Evolutionary conservation across 2,113 vertebrate species (phyloP).

Genomic region (Dicentrarchus labrax): DNA sequence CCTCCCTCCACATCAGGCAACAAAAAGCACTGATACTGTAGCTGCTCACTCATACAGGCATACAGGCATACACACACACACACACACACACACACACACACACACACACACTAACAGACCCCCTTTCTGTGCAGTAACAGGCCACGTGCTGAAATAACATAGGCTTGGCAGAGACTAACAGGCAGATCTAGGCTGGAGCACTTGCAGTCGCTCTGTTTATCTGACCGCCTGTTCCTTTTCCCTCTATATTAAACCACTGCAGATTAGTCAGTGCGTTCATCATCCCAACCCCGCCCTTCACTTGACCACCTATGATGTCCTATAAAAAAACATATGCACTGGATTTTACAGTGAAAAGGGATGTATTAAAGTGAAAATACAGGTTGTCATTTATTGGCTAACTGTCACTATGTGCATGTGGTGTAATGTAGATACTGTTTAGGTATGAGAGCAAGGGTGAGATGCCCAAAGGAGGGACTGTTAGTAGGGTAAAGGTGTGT

Average conservation of each 20-base stretch:
- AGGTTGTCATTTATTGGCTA: conserved; percentile 1
- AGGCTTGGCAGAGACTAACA: conserved; percentile 53
- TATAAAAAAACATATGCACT: conserved; percentile 4
- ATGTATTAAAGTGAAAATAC: neutral
- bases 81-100: neutral
- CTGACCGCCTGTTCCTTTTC: conserved; percentile 61
- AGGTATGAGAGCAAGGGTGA: conserved; percentile 1
- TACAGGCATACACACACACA: neutral
- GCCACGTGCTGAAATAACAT: conserved; percentile 42
- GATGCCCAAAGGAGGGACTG: neutral
- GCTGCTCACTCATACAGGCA: conserved; percentile 29
- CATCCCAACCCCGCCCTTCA: conserved; percentile 21
- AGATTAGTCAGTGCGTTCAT: conserved; percentile 64
- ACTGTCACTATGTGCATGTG: neutral
- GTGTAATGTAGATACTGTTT: neutral
- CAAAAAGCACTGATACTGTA: conserved; percentile 20
- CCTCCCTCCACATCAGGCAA: conserved; percentile 31
- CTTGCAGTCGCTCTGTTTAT: conserved; percentile 63
- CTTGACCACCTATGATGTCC: conserved; percentile 11
- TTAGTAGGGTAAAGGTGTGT: conserved; percentile 11
- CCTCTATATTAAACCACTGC: conserved; percentile 59
- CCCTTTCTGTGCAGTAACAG: conserved; percentile 40
- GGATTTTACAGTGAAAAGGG: neutral
- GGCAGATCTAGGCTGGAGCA: conserved; percentile 65
- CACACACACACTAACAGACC: neutral